phyloP scores from a whole-genome alignment of 1,140 invertebrate genomes.

The Heliconius hermathena region DNA sequence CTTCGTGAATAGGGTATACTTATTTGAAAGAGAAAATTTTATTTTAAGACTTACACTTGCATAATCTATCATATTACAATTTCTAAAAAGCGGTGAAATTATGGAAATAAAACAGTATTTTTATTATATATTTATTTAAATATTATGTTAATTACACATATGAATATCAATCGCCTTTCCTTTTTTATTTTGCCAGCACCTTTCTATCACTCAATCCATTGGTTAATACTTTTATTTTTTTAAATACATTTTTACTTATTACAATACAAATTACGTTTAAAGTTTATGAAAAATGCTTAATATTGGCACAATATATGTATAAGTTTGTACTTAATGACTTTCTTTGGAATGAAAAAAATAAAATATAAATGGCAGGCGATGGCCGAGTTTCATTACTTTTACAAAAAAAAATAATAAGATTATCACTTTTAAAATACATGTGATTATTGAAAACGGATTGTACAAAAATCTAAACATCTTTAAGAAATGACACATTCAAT shows the following conservation, averaged over 20 bases:
- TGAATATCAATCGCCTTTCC: slow-evolving; percentile 20
- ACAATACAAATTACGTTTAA: background rate
- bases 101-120: background rate
- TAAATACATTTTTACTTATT: background rate
- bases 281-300: slow-evolving; percentile 24
- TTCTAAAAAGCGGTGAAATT: background rate
- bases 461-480: too few relatives aligned
- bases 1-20: too few relatives aligned
- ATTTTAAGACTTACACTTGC: too few relatives aligned
- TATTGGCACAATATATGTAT: slow-evolving; percentile 42
- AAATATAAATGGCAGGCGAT: background rate
- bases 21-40: background rate
- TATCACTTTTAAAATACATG: background rate
- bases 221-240: background rate
- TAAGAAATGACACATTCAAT: too few relatives aligned
- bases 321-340: slow-evolving; percentile 43
- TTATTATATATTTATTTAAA: slow-evolving; percentile 1
- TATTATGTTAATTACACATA: slow-evolving; percentile 6
- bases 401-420: background rate
- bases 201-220: slow-evolving; percentile 25
- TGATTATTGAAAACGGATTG: too few relatives aligned
- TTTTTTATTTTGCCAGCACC: slow-evolving; percentile 20
- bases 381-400: background rate
- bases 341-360: slow-evolving; percentile 40
- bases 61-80: too few relatives aligned